Evolutionary conservation across 2,888 invertebrate species (phyloP).

Genomic region (Lepeophtheirus nordmannii): DNA sequence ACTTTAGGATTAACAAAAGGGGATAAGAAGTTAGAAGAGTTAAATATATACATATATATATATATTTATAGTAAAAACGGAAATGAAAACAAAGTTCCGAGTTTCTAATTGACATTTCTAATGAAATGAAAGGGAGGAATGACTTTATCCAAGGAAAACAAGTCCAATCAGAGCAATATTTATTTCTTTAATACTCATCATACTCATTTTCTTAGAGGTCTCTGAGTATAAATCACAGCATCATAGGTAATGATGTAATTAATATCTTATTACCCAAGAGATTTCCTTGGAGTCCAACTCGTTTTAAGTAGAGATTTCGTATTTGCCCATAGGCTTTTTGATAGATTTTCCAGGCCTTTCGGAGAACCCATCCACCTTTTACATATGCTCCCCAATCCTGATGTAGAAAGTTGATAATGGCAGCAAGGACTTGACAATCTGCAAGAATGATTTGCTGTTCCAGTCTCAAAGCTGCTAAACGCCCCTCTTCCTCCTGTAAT

Average conservation of each 20-base stretch:
- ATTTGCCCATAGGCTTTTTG: slow-evolving; percentile 47
- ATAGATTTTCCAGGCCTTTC: slow-evolving; percentile 54
- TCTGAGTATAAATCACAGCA: background rate
- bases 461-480: slow-evolving; percentile 36
- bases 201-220: too few relatives aligned
- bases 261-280: background rate
- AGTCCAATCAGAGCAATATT: too few relatives aligned
- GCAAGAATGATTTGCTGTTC: slow-evolving; percentile 51
- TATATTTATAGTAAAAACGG: too few relatives aligned
- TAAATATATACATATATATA: too few relatives aligned
- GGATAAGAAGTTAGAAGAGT: too few relatives aligned
- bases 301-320: slow-evolving; percentile 30
- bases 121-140: too few relatives aligned
- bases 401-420: slow-evolving; percentile 47
- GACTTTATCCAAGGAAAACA: too few relatives aligned
- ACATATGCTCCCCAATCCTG: slow-evolving; percentile 48
- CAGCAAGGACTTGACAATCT: slow-evolving; percentile 48
- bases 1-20: too few relatives aligned
- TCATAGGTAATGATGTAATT: background rate
- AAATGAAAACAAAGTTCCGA: too few relatives aligned
- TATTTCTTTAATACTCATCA: too few relatives aligned
- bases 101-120: too few relatives aligned
- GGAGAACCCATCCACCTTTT: slow-evolving; percentile 49
- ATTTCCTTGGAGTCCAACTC: slow-evolving; percentile 17
- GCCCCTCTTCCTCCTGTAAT: slow-evolving; percentile 31